Base-by-base conservation (phyloP, 1,140 invertebrate species). In the Tribolium madens region DNA sequence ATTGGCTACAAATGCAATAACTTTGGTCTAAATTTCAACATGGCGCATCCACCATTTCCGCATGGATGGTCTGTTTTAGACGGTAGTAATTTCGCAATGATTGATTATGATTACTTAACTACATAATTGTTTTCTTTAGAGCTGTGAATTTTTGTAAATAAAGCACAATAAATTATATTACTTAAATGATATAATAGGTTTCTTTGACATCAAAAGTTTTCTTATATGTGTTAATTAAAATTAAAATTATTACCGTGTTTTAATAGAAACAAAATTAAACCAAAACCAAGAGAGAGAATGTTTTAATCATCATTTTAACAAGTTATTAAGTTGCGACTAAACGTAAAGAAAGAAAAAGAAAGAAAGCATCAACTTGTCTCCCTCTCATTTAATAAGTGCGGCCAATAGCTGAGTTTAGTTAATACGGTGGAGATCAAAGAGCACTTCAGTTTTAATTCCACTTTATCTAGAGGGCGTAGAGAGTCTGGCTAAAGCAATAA, bases 401-500 rank as follows among this genome's bases (percentile, higher is more conserved):
- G 76, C 78, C 81, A 81, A 83, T 83, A 82, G 81, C 81, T 78
- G 75, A 84, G 83, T 85, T 85, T 85, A 83, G 83, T 82, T 84
- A 85, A 85, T 84, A 84, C 80, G 78, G 82, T 80, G 76, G 82
- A 84, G 84, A 85, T 85, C 84, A 85, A 85, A 85, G 84, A 78
- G 81, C 84, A 78, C 84, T 84, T 82, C 83, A 83, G 80, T 85
- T 86, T 85, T 86, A 86, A 86, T 86, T 86, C 84, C 85, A 85
- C 84, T 86, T 85, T 85, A 85, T 86, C 84, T 84, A 82, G 81
- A 84, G 83, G 84, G 83, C 81, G 84, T 85, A 82, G 82, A 83
- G 83, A 80, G 83, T 79, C 79, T 80, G 84, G 81, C 82, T 86
- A 84, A 87, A 84, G 86, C 86, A 87, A 87, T 87, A 87, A 87